These are phyloP conservation scores for Microdon myrmicae DNA, from an alignment of 2,888 invertebrate species.

Conservation along the genomic window DNA sequence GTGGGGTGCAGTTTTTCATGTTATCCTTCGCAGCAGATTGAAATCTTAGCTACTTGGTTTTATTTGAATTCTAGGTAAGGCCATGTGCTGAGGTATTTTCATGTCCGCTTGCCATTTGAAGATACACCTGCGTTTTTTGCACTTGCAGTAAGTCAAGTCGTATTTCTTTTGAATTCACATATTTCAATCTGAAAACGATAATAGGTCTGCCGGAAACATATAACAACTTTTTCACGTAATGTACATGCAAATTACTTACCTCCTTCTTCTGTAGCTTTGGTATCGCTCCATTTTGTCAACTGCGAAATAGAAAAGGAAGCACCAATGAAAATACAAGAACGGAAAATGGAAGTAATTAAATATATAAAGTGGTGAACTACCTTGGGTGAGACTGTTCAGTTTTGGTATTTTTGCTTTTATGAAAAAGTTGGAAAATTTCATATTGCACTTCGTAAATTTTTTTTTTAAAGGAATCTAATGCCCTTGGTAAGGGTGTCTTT, in stretches of 20 bases:
- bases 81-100: constrained; percentile 24
- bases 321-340: background rate
- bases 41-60: constrained; percentile 24
- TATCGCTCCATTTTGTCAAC: constrained; percentile 80
- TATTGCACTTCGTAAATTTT: too few species aligned
- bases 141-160: constrained; percentile 7
- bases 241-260: too few species aligned
- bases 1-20: constrained; percentile 38
- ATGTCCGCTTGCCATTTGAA: constrained; percentile 37
- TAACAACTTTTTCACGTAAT: too few species aligned
- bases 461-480: too few species aligned
- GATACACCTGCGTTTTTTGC: constrained; percentile 17
- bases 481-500: too few species aligned
- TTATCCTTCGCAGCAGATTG: constrained; percentile 44
- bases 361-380: too few species aligned
- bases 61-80: background rate
- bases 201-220: constrained; percentile 1
- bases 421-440: too few species aligned
- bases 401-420: too few species aligned
- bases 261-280: constrained; percentile 61
- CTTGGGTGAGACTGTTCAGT: too few species aligned
- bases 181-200: constrained; percentile 13
- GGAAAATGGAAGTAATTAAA: too few species aligned
- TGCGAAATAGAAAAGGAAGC: constrained; percentile 70
- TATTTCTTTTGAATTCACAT: constrained; percentile 33